Evolutionary conservation across 2,797 vertebrate genomes (phyloP).

Genomic region (Myotis findleyi): DNA sequence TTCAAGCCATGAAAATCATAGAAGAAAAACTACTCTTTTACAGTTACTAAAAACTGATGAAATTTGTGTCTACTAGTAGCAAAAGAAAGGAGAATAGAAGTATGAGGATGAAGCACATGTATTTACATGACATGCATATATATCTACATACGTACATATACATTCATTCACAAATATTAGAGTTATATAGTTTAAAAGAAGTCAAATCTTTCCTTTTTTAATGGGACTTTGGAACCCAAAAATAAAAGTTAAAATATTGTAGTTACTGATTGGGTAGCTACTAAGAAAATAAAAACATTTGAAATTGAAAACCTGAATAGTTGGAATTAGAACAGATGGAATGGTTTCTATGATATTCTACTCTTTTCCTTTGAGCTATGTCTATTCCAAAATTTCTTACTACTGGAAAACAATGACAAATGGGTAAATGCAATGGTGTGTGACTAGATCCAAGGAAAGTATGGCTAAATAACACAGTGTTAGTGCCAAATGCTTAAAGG

Average conservation of each 20-base stretch:
- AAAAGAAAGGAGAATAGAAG: neutral
- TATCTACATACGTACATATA: neutral
- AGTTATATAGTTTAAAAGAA: neutral
- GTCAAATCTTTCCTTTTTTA: neutral
- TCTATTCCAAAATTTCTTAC: neutral
- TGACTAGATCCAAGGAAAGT: neutral
- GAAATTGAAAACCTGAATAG: neutral
- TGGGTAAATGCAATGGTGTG: neutral
- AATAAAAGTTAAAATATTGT: neutral
- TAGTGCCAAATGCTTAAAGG: neutral
- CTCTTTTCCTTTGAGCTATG: neutral
- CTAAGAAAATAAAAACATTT: neutral
- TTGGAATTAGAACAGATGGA: neutral
- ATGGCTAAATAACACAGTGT: neutral
- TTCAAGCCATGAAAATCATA: neutral
- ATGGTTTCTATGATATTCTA: neutral
- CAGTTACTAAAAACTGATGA: neutral
- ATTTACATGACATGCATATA: neutral
- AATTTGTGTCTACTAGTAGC: neutral
- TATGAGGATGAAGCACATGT: neutral
- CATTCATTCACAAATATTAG: neutral
- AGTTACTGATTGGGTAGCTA: neutral
- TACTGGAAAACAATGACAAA: neutral
- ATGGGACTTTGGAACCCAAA: neutral
- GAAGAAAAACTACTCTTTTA: neutral